Evolutionary conservation across 2,888 invertebrate species (phyloP).

Genomic region (Calameuta pallipes): DNA sequence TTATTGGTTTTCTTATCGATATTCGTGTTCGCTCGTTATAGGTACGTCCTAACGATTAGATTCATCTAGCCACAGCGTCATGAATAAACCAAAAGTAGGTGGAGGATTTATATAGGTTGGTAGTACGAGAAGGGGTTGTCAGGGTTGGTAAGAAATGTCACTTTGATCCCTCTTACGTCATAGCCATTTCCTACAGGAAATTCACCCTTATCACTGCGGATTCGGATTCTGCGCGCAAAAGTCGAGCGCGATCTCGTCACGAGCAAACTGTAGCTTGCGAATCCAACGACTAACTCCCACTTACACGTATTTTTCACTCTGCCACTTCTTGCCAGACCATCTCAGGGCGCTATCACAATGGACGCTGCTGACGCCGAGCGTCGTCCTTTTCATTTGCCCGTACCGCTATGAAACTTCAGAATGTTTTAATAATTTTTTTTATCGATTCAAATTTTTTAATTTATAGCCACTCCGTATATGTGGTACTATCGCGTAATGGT

Average conservation of each 20-base stretch:
- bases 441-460: background rate
- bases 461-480: background rate
- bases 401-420: background rate
- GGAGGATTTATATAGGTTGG: background rate
- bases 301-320: constrained; percentile 18
- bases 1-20: background rate
- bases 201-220: background rate
- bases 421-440: background rate
- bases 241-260: background rate
- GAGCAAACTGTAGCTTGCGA: background rate
- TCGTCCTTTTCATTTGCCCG: constrained; percentile 1
- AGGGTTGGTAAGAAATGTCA: constrained; percentile 10
- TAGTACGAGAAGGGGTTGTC: constrained; percentile 9
- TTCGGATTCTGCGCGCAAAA: background rate
- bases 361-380: constrained; percentile 20
- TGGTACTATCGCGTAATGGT: background rate
- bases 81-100: constrained; percentile 14
- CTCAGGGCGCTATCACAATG: constrained; percentile 23
- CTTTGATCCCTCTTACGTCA: constrained; percentile 22
- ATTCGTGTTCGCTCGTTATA: background rate
- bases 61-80: background rate
- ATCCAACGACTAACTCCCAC: background rate
- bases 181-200: background rate
- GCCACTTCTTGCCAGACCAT: constrained; percentile 24
- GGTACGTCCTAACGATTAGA: background rate